Conservation (phyloP, 2,888 invertebrate species). For the Enoplolaimus lenunculus region DNA sequence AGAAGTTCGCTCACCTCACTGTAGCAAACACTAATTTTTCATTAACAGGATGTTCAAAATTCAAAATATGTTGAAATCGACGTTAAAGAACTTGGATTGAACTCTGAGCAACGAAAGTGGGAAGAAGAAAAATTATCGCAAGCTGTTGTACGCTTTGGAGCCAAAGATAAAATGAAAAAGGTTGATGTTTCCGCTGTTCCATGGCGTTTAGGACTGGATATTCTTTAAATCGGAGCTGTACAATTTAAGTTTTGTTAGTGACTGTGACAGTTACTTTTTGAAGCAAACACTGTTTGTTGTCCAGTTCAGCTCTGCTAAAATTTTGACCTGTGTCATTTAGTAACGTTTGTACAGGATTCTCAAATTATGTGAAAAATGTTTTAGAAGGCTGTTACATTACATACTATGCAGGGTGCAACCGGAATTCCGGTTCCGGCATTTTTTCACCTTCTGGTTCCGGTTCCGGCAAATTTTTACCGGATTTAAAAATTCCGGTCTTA, state of each 20-base stretch:
- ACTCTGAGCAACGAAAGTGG: constrained; percentile 65
- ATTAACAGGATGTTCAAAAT: constrained; percentile 19
- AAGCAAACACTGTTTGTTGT: too few relatives aligned
- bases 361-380: too few relatives aligned
- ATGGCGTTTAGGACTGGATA: constrained; percentile 9
- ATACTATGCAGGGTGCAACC: too few relatives aligned
- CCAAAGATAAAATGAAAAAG: constrained; percentile 54
- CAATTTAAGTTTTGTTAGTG: constrained; percentile 8
- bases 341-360: too few relatives aligned
- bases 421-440: too few relatives aligned
- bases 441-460: too few relatives aligned
- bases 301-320: too few relatives aligned
- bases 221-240: constrained; percentile 10
- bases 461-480: too few relatives aligned
- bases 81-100: constrained; percentile 57
- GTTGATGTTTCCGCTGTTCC: constrained; percentile 13
- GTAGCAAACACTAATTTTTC: constrained; percentile 17
- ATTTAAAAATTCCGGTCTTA: too few relatives aligned
- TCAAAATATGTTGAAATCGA: constrained; percentile 55
- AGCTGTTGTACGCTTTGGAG: constrained; percentile 80
- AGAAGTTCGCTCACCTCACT: not conserved
- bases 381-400: too few relatives aligned
- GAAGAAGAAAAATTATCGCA: constrained; percentile 89
- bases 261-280: too few relatives aligned
- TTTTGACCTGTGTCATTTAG: too few relatives aligned